phyloP scores from a whole-genome alignment of 2,797 vertebrate genomes.

The Trachops cirrhosus region DNA sequence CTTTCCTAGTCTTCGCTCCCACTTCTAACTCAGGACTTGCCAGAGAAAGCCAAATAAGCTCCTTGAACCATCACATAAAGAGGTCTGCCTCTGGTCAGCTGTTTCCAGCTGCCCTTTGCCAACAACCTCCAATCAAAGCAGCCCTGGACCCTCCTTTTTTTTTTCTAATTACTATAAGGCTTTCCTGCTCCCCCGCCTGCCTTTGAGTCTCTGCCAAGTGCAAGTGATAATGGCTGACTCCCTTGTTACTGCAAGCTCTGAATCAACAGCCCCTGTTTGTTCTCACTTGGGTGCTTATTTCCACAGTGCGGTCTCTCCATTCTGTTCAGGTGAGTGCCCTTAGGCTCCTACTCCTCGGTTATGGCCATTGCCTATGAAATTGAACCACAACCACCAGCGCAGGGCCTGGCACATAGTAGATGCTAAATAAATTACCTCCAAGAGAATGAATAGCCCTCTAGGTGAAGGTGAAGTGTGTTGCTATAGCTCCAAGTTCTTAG shows the following conservation, averaged over 20 bases:
- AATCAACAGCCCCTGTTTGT: neutral
- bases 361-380: neutral
- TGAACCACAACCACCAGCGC: neutral
- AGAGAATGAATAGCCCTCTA: neutral
- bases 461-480: neutral
- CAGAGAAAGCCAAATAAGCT: neutral
- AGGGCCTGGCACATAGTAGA: neutral
- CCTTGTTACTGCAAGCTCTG: neutral
- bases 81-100: neutral
- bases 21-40: neutral
- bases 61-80: neutral
- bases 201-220: neutral
- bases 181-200: neutral
- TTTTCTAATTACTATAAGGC: neutral
- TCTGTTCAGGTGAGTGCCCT: neutral
- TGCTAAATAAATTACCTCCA: neutral
- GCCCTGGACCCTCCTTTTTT: too few relatives aligned
- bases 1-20: neutral
- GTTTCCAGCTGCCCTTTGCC: neutral
- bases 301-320: neutral
- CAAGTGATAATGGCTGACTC: neutral
- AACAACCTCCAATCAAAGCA: neutral
- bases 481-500: neutral
- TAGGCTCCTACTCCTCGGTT: neutral
- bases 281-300: neutral